phyloP scores from a whole-genome alignment of 2,888 invertebrate genomes.

The Tribolium freemani region DNA sequence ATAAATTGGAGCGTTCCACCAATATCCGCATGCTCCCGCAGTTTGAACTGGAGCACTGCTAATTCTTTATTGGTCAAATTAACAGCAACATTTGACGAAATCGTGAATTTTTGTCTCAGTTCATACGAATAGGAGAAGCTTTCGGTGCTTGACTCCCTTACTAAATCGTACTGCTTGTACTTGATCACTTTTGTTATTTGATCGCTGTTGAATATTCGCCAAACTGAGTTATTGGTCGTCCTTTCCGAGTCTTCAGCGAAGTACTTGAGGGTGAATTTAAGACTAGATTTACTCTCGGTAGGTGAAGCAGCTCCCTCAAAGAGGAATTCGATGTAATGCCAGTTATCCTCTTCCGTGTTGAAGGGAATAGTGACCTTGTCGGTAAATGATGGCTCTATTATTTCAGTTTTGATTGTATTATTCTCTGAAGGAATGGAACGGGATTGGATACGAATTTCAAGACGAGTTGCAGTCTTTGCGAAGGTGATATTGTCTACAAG shows the following conservation, averaged over 20 bases:
- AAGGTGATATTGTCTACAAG: conserved; percentile 55
- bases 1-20: conserved; percentile 85
- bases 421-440: conserved; percentile 69
- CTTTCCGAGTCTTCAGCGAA: conserved; percentile 34
- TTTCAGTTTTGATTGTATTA: conserved; percentile 52
- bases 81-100: conserved; percentile 75
- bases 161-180: conserved; percentile 63
- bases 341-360: conserved; percentile 71
- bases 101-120: conserved; percentile 71
- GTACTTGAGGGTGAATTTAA: conserved; percentile 43
- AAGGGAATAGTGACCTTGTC: conserved; percentile 63
- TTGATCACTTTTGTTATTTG: conserved; percentile 50
- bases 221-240: conserved; percentile 27
- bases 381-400: conserved; percentile 36
- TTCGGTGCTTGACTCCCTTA: conserved; percentile 77
- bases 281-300: conserved; percentile 41
- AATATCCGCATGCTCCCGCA: conserved; percentile 80
- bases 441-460: conserved; percentile 70
- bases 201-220: conserved; percentile 44
- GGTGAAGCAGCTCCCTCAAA: conserved; percentile 49
- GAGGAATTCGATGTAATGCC: conserved; percentile 73
- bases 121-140: conserved; percentile 85
- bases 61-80: conserved; percentile 78
- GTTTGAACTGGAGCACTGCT: conserved; percentile 77
- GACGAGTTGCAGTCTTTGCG: conserved; percentile 50